Conservation (phyloP, 2,113 vertebrate genomes). For the Condylura cristata region DNA sequence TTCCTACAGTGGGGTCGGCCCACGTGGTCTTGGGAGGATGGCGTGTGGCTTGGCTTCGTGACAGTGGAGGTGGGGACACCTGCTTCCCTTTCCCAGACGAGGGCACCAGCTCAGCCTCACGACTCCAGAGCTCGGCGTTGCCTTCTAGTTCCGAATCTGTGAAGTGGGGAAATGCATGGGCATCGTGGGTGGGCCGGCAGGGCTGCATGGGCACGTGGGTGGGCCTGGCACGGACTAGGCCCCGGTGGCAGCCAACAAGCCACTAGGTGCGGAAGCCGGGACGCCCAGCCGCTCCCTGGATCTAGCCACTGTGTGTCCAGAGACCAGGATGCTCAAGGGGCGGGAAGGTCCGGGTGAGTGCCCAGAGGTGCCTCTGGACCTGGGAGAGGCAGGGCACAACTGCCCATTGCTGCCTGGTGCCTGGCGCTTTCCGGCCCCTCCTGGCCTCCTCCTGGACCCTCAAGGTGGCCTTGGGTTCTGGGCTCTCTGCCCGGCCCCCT, state of each 20-base stretch:
- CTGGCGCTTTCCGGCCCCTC: neutral
- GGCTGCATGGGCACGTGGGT: neutral
- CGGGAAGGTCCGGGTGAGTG: no score
- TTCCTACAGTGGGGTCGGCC: neutral
- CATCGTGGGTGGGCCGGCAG: fast-evolving
- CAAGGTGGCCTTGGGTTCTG: slow-evolving; percentile 32
- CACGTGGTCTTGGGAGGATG: fast-evolving
- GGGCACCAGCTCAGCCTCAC: neutral
- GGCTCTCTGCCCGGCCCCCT: neutral
- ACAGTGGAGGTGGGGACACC: neutral
- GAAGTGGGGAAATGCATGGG: neutral
- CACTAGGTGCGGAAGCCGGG: neutral
- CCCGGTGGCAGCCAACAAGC: fast-evolving
- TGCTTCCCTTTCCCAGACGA: fast-evolving
- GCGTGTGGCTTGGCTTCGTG: neutral
- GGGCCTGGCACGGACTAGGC: neutral
- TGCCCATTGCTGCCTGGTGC: neutral
- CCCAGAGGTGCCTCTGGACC: no score
- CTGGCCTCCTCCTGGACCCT: neutral
- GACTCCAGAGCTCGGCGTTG: neutral
- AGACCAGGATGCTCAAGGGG: neutral
- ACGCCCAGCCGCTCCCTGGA: no score
- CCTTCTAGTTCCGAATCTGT: fast-evolving
- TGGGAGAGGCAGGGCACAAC: neutral
- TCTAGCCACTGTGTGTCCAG: neutral